phyloP scores from a whole-genome alignment of 1,140 invertebrate genomes.

The Pissodes strobi region DNA sequence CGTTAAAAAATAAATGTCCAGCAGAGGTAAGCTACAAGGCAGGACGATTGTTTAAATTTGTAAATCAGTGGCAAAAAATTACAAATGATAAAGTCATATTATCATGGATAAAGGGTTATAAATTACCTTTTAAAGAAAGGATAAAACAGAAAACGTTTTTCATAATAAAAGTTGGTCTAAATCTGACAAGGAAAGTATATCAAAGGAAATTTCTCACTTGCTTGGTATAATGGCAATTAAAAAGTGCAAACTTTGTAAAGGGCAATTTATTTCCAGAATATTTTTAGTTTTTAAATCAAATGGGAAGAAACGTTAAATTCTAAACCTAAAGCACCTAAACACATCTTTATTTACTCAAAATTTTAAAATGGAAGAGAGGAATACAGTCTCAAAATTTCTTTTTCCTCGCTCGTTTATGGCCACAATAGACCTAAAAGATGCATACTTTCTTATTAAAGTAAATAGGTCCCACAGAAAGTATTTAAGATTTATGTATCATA shows the following conservation, averaged over 20 bases:
- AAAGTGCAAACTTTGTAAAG: too few species aligned
- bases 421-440: too few species aligned
- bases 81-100: neutral
- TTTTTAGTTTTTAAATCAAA: too few species aligned
- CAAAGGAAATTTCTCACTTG: too few species aligned
- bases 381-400: neutral
- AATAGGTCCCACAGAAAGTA: conserved; percentile 7
- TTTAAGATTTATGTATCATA: neutral
- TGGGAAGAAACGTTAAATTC: neutral
- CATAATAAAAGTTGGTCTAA: too few species aligned
- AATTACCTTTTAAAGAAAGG: neutral
- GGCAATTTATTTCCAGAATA: too few species aligned
- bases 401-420: neutral
- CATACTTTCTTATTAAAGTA: too few species aligned
- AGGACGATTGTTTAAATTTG: neutral
- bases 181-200: too few species aligned
- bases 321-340: conserved; percentile 2
- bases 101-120: conserved; percentile 6
- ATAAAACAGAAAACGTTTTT: too few species aligned
- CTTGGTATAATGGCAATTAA: too few species aligned
- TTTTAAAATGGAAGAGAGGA: conserved; percentile 6
- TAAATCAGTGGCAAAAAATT: neutral
- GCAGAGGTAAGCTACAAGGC: neutral
- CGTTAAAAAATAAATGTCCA: neutral
- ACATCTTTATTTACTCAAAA: neutral